Conservation (phyloP, 2,888 invertebrate species). For the Diaphora mendica region DNA sequence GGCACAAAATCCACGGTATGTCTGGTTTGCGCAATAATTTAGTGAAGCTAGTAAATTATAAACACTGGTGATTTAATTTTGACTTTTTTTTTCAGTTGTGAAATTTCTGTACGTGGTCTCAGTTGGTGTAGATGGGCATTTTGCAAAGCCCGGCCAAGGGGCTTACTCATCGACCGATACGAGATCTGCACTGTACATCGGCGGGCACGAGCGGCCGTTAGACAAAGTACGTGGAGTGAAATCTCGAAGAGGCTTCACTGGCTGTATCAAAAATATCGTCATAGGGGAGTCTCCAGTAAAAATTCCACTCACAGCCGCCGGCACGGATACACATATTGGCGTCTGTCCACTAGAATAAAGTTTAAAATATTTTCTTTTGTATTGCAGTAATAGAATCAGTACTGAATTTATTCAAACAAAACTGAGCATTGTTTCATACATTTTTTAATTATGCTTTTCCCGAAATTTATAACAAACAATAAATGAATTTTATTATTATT, state of each 20-base stretch:
- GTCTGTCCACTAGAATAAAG: slow-evolving; percentile 92
- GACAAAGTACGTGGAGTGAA: slow-evolving; percentile 87
- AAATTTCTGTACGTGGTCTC: slow-evolving; percentile 97
- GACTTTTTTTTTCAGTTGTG: slow-evolving; percentile 84
- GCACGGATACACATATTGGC: slow-evolving; percentile 91
- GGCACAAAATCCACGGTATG: slow-evolving; percentile 95
- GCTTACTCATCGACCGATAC: slow-evolving; percentile 91
- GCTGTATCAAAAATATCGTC: slow-evolving; percentile 91
- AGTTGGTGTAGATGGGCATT: slow-evolving; percentile 93
- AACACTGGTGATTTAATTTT: not conserved
- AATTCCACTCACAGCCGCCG: slow-evolving; percentile 82
- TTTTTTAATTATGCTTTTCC: not conserved
- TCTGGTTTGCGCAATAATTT: slow-evolving; percentile 12
- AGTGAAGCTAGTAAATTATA: not conserved
- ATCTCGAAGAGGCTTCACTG: slow-evolving; percentile 91
- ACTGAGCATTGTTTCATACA: not conserved
- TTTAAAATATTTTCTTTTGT: not conserved
- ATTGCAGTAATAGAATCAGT: not conserved
- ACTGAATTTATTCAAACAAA: not conserved
- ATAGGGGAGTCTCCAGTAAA: slow-evolving; percentile 78
- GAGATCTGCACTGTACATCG: slow-evolving; percentile 94
- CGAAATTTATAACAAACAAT: not conserved
- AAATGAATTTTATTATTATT: too few species aligned
- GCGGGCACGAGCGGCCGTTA: slow-evolving; percentile 89
- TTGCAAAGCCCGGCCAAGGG: slow-evolving; percentile 91